Conservation (phyloP, 2,113 vertebrate species). For the Bombycilla garrulus region DNA sequence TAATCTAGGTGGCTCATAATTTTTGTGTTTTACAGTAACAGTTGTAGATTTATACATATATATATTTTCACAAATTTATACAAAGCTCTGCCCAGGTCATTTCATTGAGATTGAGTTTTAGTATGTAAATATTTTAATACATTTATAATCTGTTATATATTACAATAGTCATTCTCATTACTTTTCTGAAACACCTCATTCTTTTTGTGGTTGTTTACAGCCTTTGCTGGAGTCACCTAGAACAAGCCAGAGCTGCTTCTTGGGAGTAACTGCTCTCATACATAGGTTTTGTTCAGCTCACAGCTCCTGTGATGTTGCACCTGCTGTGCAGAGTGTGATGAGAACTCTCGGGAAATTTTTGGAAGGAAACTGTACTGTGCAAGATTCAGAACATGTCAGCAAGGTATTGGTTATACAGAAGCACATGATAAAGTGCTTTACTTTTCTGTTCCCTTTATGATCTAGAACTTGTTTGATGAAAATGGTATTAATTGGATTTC, state of each 20-base stretch:
- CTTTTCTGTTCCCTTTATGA: neutral
- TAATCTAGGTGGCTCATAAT: neutral
- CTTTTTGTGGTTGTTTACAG: conserved; percentile 58
- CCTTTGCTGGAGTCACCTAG: conserved; percentile 70
- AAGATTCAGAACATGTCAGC: neutral
- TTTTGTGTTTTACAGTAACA: neutral
- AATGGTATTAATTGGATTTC: neutral
- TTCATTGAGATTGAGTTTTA: neutral
- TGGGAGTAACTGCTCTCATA: conserved; percentile 78
- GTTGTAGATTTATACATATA: neutral
- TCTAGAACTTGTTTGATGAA: neutral
- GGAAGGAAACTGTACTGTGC: conserved; percentile 59
- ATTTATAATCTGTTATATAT: neutral
- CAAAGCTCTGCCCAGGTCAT: neutral
- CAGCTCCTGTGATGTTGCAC: conserved; percentile 63
- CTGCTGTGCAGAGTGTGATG: conserved; percentile 76
- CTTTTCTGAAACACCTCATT: neutral
- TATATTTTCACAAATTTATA: neutral
- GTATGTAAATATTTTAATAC: neutral
- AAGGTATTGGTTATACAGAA: conserved; percentile 64
- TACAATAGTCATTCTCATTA: neutral
- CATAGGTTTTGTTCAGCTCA: conserved; percentile 75
- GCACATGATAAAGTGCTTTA: neutral
- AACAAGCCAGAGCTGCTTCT: conserved; percentile 68
- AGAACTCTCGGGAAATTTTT: conserved; percentile 68